Evolutionary conservation across 2,797 vertebrate genomes (phyloP).

Genomic region (Hozukius guyotensis): DNA sequence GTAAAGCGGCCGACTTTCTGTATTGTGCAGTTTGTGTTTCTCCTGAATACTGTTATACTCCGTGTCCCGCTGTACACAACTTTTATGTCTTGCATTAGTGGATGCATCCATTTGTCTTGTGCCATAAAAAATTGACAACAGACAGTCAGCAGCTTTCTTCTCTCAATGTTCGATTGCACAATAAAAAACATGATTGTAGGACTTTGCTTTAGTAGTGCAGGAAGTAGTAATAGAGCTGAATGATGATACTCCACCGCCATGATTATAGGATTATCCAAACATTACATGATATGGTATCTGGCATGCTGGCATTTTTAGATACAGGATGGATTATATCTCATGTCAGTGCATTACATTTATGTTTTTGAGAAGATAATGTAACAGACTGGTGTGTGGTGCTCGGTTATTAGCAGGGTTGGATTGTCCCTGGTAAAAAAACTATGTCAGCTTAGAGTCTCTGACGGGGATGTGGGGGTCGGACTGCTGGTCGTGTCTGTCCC

Average conservation of each 20-base stretch:
- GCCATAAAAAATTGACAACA: constrained; percentile 18
- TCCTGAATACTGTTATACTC: neutral
- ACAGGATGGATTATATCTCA: constrained; percentile 26
- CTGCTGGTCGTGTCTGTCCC: constrained; percentile 22
- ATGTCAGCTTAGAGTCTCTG: neutral
- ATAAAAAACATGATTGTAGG: neutral
- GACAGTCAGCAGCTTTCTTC: neutral
- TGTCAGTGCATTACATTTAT: neutral
- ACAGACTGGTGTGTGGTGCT: neutral
- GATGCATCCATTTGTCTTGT: constrained; percentile 9
- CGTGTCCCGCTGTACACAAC: neutral
- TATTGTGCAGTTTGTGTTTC: neutral
- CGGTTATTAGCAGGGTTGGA: neutral
- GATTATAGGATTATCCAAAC: constrained; percentile 19
- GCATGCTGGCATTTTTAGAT: neutral
- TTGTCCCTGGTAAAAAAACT: neutral
- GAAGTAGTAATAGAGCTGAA: neutral
- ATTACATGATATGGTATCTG: constrained; percentile 20
- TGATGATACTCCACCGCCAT: neutral
- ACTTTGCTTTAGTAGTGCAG: neutral
- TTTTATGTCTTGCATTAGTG: constrained; percentile 18
- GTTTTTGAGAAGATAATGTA: constrained; percentile 1
- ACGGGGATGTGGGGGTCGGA: neutral
- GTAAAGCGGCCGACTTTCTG: neutral
- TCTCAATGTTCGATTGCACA: neutral